Conservation (phyloP, 2,888 invertebrate species). For the Cinara cedri region DNA sequence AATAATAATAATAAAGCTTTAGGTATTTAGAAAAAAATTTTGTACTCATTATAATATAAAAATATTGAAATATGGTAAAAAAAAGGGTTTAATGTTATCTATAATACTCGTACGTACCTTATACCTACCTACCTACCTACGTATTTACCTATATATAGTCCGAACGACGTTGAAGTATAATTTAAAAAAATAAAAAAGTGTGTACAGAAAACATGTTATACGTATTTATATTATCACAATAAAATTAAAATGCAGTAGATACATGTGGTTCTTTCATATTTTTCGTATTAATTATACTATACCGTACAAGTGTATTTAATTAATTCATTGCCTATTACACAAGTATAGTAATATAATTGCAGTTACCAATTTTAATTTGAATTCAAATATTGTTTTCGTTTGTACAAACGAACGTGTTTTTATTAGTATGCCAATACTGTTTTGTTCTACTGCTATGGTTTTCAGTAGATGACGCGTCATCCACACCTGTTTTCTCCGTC, state of each 20-base stretch:
- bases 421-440: too few species aligned
- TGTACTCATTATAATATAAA: neutral
- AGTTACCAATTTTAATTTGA: too few species aligned
- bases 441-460: too few species aligned
- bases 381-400: too few species aligned
- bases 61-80: neutral
- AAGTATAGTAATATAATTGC: too few species aligned
- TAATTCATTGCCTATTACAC: neutral
- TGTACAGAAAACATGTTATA: conserved; percentile 23
- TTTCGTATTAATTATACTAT: conserved; percentile 1
- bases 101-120: neutral
- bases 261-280: conserved; percentile 29
- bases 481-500: too few species aligned
- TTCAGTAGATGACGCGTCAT: too few species aligned
- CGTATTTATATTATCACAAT: neutral
- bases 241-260: conserved; percentile 4
- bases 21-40: too few species aligned
- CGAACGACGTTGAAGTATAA: neutral
- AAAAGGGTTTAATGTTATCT: neutral
- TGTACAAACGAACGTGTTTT: too few species aligned
- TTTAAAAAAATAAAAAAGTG: conserved; percentile 8
- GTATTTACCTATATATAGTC: too few species aligned
- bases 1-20: too few species aligned
- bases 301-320: neutral
- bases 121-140: too few species aligned